phyloP scores from a whole-genome alignment of 2,888 invertebrate species.

The Andrena hattorfiana region DNA sequence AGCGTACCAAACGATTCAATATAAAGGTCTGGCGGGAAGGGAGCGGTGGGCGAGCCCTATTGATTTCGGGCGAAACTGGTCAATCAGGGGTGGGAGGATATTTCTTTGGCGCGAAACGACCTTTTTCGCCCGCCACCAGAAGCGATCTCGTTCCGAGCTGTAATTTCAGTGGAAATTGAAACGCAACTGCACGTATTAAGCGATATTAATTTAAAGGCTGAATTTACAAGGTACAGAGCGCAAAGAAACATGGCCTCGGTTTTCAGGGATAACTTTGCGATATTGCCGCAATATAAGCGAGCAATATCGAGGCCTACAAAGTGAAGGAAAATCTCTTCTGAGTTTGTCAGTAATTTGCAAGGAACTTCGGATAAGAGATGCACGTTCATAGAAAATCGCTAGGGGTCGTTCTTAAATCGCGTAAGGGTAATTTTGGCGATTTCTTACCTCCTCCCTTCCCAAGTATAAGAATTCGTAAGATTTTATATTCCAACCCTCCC shows the following conservation, averaged over 20 bases:
- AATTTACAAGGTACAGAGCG: neutral
- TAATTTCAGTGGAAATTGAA: constrained; percentile 31
- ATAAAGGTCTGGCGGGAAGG: constrained; percentile 48
- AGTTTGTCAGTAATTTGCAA: neutral
- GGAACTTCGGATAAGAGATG: neutral
- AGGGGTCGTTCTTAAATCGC: neutral
- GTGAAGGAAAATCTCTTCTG: too few relatives aligned
- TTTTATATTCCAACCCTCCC: too few relatives aligned
- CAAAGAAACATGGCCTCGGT: neutral
- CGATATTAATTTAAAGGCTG: constrained; percentile 2
- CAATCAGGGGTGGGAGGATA: constrained; percentile 61
- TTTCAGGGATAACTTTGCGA: neutral
- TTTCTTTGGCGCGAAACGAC: constrained; percentile 62
- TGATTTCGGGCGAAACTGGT: constrained; percentile 69
- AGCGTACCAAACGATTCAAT: constrained; percentile 57
- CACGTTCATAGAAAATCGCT: neutral
- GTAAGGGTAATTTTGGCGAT: too few relatives aligned
- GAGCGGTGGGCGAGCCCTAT: constrained; percentile 63
- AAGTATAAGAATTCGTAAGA: too few relatives aligned
- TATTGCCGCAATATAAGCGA: too few relatives aligned
- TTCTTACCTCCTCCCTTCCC: too few relatives aligned
- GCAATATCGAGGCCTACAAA: too few relatives aligned
- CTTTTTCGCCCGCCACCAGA: constrained; percentile 44
- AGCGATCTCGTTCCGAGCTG: neutral
- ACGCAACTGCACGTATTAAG: constrained; percentile 1